Evolutionary conservation across 2,797 vertebrate species (phyloP), one percentile per base, ranked within the genome.

Genomic region (Eospalax fontanierii): DNA sequence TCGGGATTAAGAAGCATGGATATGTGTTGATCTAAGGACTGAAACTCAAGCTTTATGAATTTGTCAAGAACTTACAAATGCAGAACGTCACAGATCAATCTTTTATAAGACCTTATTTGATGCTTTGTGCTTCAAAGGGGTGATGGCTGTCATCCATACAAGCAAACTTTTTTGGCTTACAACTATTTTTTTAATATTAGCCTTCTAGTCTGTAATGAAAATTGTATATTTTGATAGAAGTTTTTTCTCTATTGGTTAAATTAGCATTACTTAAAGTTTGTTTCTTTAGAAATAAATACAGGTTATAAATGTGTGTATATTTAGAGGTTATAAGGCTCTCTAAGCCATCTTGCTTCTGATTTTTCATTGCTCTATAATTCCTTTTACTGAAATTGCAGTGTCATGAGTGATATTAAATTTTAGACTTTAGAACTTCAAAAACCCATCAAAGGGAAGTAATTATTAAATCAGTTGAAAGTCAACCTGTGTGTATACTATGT

Each of bases 171-270:
- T 98, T 98, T 98, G 98, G 98, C 98, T 98, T 98, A 98, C 97
- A 98, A 98, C 97, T 99, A 98, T 99, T 99, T 99, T 98, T 99
- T 99, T 98, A 99, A 98, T 98, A 98, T 98, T 98, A 98, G 98
- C 98, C 98, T 98, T 98, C 97, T 99, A 98, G 98, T 98, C 98
- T 98, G 98, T 98, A 98, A 98, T 98, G 98, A 97, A 99, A 99
- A 99, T 98, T 99, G 98, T 99, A 99, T 99, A 99, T 99, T 99
- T 99, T 99, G 98, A 99, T 99, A 99, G 98, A 98, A 95, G 97
- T 98, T 98, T 98, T 98, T 98, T 97, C 98, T 98, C 97, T 95
- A 98, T 98, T 98, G 98, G 98, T 98, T 98, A 98, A 98, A 98
- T 98, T 98, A 98, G 98, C 91, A 97, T 98, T 98, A 98, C 97